phyloP scores from a whole-genome alignment of 2,888 invertebrate genomes.

The Venusia cambrica region DNA sequence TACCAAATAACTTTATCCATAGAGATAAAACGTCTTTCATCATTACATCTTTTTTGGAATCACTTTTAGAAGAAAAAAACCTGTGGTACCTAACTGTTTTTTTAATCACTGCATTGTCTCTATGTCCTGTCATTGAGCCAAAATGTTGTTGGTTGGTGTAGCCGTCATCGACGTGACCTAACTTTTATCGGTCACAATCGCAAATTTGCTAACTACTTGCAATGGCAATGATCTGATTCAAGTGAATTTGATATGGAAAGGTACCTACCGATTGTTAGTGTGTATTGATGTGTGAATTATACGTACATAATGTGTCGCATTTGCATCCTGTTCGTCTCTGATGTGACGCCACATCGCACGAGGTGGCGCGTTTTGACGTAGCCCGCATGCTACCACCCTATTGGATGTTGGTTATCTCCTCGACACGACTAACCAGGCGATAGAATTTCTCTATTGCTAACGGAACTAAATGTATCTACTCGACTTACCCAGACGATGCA shows the following conservation, averaged over 20 bases:
- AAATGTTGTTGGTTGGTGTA: too few species aligned
- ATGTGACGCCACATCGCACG: slow-evolving; percentile 73
- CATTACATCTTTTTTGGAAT: too few species aligned
- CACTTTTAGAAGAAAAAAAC: background rate
- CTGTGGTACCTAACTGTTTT: background rate
- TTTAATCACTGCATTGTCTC: too few species aligned
- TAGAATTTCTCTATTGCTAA: slow-evolving; percentile 73
- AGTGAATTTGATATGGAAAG: slow-evolving; percentile 38
- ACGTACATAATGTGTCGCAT: slow-evolving; percentile 55
- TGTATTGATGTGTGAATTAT: slow-evolving; percentile 33
- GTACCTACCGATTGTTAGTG: slow-evolving; percentile 36
- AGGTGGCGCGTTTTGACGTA: slow-evolving; percentile 62
- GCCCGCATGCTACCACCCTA: slow-evolving; percentile 56
- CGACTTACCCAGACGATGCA: slow-evolving; percentile 38
- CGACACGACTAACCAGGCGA: slow-evolving; percentile 54
- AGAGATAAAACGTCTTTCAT: too few species aligned
- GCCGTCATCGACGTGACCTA: background rate
- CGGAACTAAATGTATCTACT: slow-evolving; percentile 62
- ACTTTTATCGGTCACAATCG: slow-evolving; percentile 1
- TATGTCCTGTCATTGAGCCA: too few species aligned
- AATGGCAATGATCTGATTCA: slow-evolving; percentile 13
- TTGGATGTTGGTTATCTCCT: slow-evolving; percentile 72
- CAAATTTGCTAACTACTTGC: slow-evolving; percentile 10
- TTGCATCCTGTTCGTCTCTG: slow-evolving; percentile 72
- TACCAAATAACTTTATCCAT: too few species aligned